A percentile compares a stretch with the other conserved stretches of the same genome.
Conservation (phyloP, 2,888 invertebrate species). For the Orgyia antiqua region DNA sequence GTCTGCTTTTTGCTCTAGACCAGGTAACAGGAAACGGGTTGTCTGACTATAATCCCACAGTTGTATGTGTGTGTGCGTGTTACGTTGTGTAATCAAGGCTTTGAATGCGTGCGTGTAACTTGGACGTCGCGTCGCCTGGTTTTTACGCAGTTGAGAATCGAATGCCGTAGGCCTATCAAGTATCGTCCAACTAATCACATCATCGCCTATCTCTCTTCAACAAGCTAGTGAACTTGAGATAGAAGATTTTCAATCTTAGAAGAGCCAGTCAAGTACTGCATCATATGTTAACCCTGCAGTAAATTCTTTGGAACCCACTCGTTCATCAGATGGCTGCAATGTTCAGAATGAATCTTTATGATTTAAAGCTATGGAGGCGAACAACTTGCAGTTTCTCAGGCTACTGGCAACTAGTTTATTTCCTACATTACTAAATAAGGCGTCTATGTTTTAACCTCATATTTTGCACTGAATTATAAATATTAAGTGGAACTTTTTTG, state of each 20-base stretch:
- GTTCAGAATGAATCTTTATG: slow-evolving; percentile 64
- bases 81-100: slow-evolving; percentile 52
- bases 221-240: slow-evolving; percentile 33
- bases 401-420: slow-evolving; percentile 61
- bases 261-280: slow-evolving; percentile 34
- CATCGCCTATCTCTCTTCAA: slow-evolving; percentile 43
- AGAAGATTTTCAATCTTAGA: slow-evolving; percentile 35
- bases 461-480: slow-evolving; percentile 32
- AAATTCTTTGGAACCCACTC: slow-evolving; percentile 37
- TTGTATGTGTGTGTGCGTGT: slow-evolving; percentile 46
- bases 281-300: slow-evolving; percentile 33
- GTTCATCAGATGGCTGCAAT: slow-evolving; percentile 53
- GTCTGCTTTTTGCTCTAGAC: slow-evolving; percentile 62
- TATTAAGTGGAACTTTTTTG: too few relatives aligned
- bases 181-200: slow-evolving; percentile 51
- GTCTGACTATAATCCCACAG: slow-evolving; percentile 65
- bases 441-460: slow-evolving; percentile 62
- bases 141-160: slow-evolving; percentile 51
- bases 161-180: slow-evolving; percentile 48
- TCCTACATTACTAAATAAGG: slow-evolving; percentile 67
- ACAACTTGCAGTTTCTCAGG: slow-evolving; percentile 62
- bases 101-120: slow-evolving; percentile 45
- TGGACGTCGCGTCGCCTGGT: slow-evolving; percentile 56
- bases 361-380: slow-evolving; percentile 55
- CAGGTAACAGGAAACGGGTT: slow-evolving; percentile 77